phyloP scores from a whole-genome alignment of 2,113 vertebrate species.

The Eudyptes chrysolophus region DNA sequence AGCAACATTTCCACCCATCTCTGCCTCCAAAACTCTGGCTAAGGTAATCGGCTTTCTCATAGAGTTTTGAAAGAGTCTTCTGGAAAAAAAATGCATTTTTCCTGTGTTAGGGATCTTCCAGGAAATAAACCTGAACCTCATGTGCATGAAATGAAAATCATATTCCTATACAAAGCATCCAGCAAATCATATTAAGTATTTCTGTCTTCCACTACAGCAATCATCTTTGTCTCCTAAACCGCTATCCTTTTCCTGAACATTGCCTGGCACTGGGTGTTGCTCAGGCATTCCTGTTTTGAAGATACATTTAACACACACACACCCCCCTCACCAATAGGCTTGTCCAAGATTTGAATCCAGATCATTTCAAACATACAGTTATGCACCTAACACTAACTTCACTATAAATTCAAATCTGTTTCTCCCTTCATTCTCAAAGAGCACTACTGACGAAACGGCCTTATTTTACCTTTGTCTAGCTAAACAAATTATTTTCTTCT shows the following conservation, averaged over 20 bases:
- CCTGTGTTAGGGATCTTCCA: neutral
- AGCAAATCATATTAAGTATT: neutral
- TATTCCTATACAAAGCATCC: neutral
- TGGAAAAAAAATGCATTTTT: neutral
- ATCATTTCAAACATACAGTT: neutral
- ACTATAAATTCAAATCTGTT: neutral
- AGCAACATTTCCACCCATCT: neutral
- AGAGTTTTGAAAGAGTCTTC: neutral
- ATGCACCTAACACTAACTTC: neutral
- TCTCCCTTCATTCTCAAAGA: neutral
- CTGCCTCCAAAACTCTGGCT: neutral
- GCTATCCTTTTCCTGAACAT: neutral
- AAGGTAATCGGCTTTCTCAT: neutral
- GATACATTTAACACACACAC: neutral
- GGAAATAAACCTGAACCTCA: neutral
- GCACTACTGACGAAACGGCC: neutral
- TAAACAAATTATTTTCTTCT: neutral
- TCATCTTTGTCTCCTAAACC: neutral
- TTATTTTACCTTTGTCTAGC: neutral
- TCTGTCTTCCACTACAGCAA: neutral
- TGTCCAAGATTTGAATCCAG: neutral
- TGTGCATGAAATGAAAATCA: neutral
- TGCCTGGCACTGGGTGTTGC: neutral
- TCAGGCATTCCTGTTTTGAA: neutral
- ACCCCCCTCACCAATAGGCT: neutral